phyloP scores from a whole-genome alignment of 2,888 invertebrate species.

The Diadegma fenestrale region DNA sequence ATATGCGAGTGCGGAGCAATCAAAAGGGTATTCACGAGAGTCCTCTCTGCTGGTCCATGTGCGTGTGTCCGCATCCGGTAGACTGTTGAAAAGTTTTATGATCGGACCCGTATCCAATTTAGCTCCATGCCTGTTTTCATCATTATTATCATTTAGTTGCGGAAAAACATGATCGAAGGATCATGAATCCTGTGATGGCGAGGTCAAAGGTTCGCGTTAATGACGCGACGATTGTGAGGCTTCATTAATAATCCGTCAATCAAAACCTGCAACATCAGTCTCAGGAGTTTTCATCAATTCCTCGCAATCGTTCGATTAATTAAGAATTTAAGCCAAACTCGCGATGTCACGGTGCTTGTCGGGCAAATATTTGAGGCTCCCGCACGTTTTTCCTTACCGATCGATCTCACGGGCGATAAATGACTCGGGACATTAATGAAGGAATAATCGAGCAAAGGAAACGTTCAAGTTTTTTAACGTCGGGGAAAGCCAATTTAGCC shows the following conservation, averaged over 20 bases:
- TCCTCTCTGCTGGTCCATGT: neutral
- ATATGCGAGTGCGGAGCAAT: constrained; percentile 55
- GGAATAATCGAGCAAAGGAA: no score
- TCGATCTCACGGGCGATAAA: no score
- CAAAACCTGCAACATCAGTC: neutral
- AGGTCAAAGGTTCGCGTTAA: neutral
- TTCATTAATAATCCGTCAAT: neutral
- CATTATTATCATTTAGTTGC: neutral
- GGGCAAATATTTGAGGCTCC: neutral
- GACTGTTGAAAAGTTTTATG: constrained; percentile 50
- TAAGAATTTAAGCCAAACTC: neutral
- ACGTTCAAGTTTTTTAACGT: no score
- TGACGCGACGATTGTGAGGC: neutral
- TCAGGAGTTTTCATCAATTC: neutral
- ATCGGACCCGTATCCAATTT: constrained; percentile 37
- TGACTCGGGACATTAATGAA: no score
- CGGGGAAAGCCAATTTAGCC: no score
- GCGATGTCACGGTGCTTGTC: neutral
- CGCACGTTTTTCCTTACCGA: no score
- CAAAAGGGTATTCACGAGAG: constrained; percentile 68
- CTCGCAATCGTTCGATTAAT: neutral
- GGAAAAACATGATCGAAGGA: neutral
- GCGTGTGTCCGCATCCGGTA: constrained; percentile 37
- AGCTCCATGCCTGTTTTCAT: constrained; percentile 9
- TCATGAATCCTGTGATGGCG: neutral